Conservation (phyloP, 2,797 vertebrate genomes). For the Apogon hyalosoma region DNA sequence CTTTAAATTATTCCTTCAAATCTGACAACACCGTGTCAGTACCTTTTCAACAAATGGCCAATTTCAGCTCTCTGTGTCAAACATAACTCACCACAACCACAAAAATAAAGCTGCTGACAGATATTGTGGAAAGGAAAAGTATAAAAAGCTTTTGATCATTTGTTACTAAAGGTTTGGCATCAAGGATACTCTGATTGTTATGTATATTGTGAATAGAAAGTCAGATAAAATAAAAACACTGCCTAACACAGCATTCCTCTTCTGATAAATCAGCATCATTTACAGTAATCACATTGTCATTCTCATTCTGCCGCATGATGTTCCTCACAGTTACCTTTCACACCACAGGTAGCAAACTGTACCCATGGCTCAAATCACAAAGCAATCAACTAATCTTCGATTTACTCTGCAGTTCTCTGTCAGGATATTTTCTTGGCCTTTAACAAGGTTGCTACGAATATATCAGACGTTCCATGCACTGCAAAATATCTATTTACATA, state of each 20-base stretch:
- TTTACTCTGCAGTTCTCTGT: slow-evolving; percentile 20
- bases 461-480: slow-evolving; percentile 12
- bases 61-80: slow-evolving; percentile 27
- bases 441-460: slow-evolving; percentile 29
- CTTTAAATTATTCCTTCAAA: slow-evolving; percentile 30
- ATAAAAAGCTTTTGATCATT: slow-evolving; percentile 2
- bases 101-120: slow-evolving; percentile 22
- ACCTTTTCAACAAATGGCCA: slow-evolving; percentile 32
- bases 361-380: slow-evolving; percentile 44
- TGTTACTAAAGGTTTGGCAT: slow-evolving; percentile 3
- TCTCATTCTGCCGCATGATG: slow-evolving; percentile 36
- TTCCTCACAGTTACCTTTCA: slow-evolving; percentile 30
- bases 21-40: slow-evolving; percentile 9
- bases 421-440: slow-evolving; percentile 44
- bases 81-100: slow-evolving; percentile 28
- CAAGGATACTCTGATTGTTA: slow-evolving; percentile 8
- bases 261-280: slow-evolving; percentile 33
- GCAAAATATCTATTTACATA: slow-evolving; percentile 13
- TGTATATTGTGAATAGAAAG: background rate
- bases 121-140: background rate
- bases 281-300: slow-evolving; percentile 43
- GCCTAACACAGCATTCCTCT: slow-evolving; percentile 10
- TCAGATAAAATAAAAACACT: slow-evolving; percentile 5
- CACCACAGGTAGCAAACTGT: slow-evolving; percentile 48
- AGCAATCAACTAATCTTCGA: slow-evolving; percentile 55